These are phyloP conservation scores for Neopelma chrysocephalum DNA, from an alignment of 2,797 vertebrate genomes.

Conservation along the genomic window DNA sequence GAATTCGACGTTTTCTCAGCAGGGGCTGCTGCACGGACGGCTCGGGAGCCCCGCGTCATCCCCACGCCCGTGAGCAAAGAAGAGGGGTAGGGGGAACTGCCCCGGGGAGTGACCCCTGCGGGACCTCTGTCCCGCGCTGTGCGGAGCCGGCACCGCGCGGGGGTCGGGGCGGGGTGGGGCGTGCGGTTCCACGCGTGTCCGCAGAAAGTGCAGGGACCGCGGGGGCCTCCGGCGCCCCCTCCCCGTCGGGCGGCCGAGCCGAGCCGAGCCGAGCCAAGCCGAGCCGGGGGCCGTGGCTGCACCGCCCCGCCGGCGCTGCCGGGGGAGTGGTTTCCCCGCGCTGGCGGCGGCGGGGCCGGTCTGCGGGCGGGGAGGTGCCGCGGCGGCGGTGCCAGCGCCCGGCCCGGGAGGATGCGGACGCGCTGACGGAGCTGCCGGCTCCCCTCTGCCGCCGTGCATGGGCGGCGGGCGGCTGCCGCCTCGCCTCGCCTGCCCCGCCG, in stretches of 20 bases:
- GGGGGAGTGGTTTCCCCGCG: slow-evolving; percentile 36
- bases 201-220: too few relatives aligned
- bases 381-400: slow-evolving; percentile 16
- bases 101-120: too few relatives aligned
- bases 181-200: neutral
- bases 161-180: neutral
- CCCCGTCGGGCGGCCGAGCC: neutral
- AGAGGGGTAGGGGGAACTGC: neutral
- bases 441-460: slow-evolving; percentile 47
- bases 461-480: slow-evolving; percentile 20
- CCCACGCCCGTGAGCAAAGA: too few relatives aligned
- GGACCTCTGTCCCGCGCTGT: neutral
- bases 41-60: neutral
- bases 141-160: neutral
- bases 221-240: neutral
- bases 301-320: neutral
- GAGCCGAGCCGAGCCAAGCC: neutral
- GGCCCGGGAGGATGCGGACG: slow-evolving; percentile 32
- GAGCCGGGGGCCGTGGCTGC: neutral
- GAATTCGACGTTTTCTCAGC: neutral
- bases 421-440: slow-evolving; percentile 37
- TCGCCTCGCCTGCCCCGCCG: neutral
- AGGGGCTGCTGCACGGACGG: neutral
- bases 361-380: slow-evolving; percentile 32
- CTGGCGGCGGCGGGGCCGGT: slow-evolving; percentile 3